phyloP scores from a whole-genome alignment of 2,888 invertebrate genomes.

The Sarcophaga subvicina region DNA sequence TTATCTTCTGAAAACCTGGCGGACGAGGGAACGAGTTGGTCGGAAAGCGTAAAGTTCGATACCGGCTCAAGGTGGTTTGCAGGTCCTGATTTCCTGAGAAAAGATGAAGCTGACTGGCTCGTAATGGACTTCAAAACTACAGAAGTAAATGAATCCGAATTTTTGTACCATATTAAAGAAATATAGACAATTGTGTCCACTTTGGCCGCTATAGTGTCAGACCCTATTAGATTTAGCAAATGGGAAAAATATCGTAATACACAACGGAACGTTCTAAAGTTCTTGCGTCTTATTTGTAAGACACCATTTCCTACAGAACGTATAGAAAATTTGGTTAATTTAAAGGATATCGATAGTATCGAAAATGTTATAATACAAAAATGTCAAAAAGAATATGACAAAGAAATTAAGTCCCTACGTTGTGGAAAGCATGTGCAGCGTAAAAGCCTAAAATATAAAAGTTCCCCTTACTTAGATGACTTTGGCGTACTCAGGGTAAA shows the following conservation, averaged over 20 bases:
- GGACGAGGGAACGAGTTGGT: slow-evolving; percentile 48
- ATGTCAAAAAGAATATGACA: slow-evolving; percentile 28
- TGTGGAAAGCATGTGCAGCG: background rate
- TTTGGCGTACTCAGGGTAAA: slow-evolving; percentile 29
- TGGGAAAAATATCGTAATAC: slow-evolving; percentile 41
- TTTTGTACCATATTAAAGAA: slow-evolving; percentile 24
- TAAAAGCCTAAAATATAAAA: slow-evolving; percentile 51
- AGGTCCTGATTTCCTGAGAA: slow-evolving; percentile 38
- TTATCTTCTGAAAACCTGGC: slow-evolving; percentile 35
- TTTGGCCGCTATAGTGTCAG: slow-evolving; percentile 1
- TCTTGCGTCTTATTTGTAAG: slow-evolving; percentile 10
- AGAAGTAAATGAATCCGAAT: background rate
- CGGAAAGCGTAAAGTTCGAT: background rate
- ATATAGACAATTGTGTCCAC: background rate
- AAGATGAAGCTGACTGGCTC: slow-evolving; percentile 34
- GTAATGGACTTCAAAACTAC: background rate
- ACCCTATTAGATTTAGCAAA: slow-evolving; percentile 35
- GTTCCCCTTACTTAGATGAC: slow-evolving; percentile 45
- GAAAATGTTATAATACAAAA: slow-evolving; percentile 37
- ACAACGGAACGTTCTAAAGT: slow-evolving; percentile 25
- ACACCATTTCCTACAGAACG: slow-evolving; percentile 40
- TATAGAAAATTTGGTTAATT: slow-evolving; percentile 28
- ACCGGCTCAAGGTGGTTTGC: slow-evolving; percentile 19
- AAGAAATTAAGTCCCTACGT: slow-evolving; percentile 5
- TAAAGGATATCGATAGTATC: slow-evolving; percentile 3